Conservation (phyloP, 2,888 invertebrate genomes). For the Auanema freiburgensis region DNA sequence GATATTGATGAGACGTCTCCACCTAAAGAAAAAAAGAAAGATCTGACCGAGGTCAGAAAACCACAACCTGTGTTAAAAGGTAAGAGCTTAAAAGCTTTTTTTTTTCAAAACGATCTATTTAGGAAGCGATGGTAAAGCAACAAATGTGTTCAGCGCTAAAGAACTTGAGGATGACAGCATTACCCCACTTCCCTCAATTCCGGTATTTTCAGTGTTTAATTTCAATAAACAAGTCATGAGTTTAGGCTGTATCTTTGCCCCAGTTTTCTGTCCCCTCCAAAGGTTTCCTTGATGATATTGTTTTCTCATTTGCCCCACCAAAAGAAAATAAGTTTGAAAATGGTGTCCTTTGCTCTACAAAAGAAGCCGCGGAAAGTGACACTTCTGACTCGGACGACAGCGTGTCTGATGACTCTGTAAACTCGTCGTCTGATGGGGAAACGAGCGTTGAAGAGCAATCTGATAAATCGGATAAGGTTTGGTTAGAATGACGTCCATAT, state of each 20-base stretch:
- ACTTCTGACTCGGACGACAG: neutral
- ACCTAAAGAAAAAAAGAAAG: neutral
- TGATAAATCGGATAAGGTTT: constrained; percentile 4
- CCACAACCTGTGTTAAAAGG: constrained; percentile 1
- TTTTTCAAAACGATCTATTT: neutral
- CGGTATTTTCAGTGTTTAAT: neutral
- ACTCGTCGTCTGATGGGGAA: neutral
- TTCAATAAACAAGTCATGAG: too few relatives aligned
- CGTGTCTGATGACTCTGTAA: too few relatives aligned
- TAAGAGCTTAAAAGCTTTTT: neutral
- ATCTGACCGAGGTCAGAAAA: neutral
- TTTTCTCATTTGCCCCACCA: constrained; percentile 15
- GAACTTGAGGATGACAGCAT: constrained; percentile 17
- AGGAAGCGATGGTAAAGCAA: constrained; percentile 15
- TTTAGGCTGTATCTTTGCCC: constrained; percentile 1
- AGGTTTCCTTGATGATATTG: constrained; percentile 14
- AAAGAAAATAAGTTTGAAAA: constrained; percentile 1
- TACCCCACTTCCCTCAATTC: constrained; percentile 9
- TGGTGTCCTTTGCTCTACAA: neutral
- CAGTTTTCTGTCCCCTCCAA: constrained; percentile 4
- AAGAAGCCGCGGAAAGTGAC: constrained; percentile 3
- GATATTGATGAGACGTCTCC: neutral
- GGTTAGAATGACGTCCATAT: too few relatives aligned
- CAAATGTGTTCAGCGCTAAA: constrained; percentile 19
- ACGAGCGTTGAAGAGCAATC: neutral